Conservation (phyloP, 2,797 vertebrate species). For the Gambelia wislizenii region DNA sequence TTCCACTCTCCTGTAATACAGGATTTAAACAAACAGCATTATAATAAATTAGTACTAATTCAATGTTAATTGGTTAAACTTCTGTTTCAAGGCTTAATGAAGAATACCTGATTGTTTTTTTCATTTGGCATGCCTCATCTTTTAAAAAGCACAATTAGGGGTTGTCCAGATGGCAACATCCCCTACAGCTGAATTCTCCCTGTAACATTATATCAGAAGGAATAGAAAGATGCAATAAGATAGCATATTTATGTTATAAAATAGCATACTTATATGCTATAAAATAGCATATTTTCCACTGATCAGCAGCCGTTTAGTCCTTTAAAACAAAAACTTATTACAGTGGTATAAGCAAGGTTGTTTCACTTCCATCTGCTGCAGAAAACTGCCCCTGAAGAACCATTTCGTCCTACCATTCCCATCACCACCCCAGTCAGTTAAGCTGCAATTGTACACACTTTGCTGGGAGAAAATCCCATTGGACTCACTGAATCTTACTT, state of each 20-base stretch:
- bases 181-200: background rate
- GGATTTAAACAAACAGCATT: conserved; percentile 2
- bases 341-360: background rate
- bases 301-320: background rate
- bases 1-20: background rate
- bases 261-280: no score
- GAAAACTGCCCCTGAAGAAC: background rate
- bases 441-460: background rate
- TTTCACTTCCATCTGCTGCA: background rate
- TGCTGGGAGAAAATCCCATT: background rate
- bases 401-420: background rate
- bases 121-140: background rate
- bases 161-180: background rate
- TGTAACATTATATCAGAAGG: background rate
- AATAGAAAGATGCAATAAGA: background rate
- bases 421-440: background rate
- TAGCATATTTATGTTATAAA: no score
- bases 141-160: conserved; percentile 7
- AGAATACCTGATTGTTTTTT: conserved; percentile 7
- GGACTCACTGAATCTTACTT: background rate
- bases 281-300: background rate
- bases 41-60: background rate
- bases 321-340: background rate
- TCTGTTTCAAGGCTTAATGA: conserved; percentile 9
- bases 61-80: conserved; percentile 19